phyloP scores from a whole-genome alignment of 2,113 vertebrate species.

The Salvelinus namaycush region DNA sequence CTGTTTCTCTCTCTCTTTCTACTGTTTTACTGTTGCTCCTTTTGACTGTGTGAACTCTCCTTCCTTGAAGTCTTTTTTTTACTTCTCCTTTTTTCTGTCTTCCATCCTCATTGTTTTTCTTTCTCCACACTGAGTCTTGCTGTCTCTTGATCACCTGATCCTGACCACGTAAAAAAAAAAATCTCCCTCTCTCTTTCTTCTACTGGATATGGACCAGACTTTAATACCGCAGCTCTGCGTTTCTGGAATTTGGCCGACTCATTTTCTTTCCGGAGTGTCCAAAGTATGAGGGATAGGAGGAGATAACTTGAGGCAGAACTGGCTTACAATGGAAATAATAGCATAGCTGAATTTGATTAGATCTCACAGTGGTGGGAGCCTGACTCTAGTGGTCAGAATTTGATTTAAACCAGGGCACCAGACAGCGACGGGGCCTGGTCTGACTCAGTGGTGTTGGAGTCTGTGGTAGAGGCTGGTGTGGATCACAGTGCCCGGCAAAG shows the following conservation, averaged over 20 bases:
- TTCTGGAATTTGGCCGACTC: constrained; percentile 40
- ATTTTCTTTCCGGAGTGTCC: constrained; percentile 37
- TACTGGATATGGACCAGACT: constrained; percentile 19
- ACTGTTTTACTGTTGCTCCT: constrained; percentile 30
- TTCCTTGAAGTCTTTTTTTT: constrained; percentile 29
- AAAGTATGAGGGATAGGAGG: too few species aligned
- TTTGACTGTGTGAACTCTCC: constrained; percentile 20
- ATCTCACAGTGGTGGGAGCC: too few species aligned
- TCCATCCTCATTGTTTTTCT: background rate
- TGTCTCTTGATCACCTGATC: constrained; percentile 19
- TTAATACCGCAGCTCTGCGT: constrained; percentile 3
- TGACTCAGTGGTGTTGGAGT: too few species aligned
- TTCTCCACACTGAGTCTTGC: background rate
- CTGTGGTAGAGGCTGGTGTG: too few species aligned
- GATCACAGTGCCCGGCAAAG: too few species aligned
- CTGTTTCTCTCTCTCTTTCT: constrained; percentile 17
- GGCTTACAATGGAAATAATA: too few species aligned
- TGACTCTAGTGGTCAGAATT: too few species aligned
- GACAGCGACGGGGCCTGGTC: too few species aligned
- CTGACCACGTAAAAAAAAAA: background rate
- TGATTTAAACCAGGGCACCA: too few species aligned
- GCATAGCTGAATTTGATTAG: too few species aligned
- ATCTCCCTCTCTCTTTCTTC: background rate
- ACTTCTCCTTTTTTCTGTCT: background rate
- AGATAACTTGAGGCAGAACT: too few species aligned